phyloP scores from a whole-genome alignment of 2,113 vertebrate genomes.

The Urocynchramus pylzowi region DNA sequence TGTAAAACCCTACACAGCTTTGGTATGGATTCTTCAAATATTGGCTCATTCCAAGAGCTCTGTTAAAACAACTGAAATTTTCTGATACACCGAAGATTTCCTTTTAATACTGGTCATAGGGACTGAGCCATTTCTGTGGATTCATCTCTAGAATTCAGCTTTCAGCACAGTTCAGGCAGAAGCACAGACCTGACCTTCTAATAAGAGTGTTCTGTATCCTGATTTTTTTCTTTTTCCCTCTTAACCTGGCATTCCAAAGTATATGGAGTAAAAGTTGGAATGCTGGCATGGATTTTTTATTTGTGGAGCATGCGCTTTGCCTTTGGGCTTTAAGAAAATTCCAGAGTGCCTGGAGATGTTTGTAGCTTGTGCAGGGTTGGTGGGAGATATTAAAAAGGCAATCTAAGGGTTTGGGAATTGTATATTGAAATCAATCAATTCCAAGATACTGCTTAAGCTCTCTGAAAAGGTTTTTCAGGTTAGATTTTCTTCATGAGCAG shows the following conservation, averaged over 20 bases:
- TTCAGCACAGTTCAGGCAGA: neutral
- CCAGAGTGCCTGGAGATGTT: neutral
- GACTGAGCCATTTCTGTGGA: neutral
- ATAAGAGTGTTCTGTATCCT: neutral
- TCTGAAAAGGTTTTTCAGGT: neutral
- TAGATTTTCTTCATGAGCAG: neutral
- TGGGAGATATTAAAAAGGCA: neutral
- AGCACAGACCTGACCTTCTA: neutral
- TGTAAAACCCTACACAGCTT: neutral
- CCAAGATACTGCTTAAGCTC: neutral
- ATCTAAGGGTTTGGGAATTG: neutral
- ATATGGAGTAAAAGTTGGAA: neutral
- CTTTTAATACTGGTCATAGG: neutral
- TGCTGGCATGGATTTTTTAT: neutral
- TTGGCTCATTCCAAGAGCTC: neutral
- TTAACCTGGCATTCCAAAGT: neutral
- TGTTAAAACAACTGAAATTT: neutral
- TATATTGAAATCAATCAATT: neutral
- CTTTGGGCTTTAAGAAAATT: neutral
- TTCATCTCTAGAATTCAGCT: neutral
- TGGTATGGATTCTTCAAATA: neutral
- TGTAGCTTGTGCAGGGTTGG: neutral
- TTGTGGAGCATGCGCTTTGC: fast-evolving
- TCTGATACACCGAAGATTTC: neutral
- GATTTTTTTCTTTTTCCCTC: neutral